Percentiles rank a stretch among this genome's conserved stretches.
Conservation (phyloP, 2,888 invertebrate species). For the Spialia ferax region DNA sequence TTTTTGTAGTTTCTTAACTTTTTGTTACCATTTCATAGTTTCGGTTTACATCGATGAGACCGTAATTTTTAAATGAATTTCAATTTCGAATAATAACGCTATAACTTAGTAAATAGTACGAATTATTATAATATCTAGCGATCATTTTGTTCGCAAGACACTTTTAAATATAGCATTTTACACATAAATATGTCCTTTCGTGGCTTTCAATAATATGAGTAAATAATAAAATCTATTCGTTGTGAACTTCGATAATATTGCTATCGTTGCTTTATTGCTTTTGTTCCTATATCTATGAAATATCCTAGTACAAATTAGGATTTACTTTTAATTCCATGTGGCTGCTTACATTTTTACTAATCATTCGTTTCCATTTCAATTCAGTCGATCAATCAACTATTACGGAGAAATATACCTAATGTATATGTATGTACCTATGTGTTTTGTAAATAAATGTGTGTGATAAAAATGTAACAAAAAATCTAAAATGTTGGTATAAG, state of each 20-base stretch:
- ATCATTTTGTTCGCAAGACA: background rate
- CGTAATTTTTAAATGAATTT: background rate
- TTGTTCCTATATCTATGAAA: slow-evolving; percentile 49
- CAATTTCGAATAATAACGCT: background rate
- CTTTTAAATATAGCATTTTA: slow-evolving; percentile 20
- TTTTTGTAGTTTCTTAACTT: background rate
- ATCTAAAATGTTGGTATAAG: background rate
- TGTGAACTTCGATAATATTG: slow-evolving; percentile 70
- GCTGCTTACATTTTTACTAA: background rate
- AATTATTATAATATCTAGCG: slow-evolving; percentile 3
- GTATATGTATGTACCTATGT: no score
- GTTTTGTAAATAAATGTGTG: background rate
- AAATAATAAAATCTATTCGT: slow-evolving; percentile 64
- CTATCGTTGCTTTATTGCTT: slow-evolving; percentile 65
- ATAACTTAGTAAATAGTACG: background rate
- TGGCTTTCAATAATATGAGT: slow-evolving; percentile 41
- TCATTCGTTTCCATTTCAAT: background rate
- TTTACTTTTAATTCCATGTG: background rate
- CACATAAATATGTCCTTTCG: slow-evolving; percentile 24
- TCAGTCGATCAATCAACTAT: background rate
- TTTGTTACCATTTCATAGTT: background rate
- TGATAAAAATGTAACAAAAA: background rate
- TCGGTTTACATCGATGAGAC: background rate
- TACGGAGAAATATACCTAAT: background rate
- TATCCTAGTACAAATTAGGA: slow-evolving; percentile 5